Evolutionary conservation across 2,888 invertebrate genomes (phyloP), one percentile per base, ranked within the genome.

Genomic region (Choristoneura rosaceana): DNA sequence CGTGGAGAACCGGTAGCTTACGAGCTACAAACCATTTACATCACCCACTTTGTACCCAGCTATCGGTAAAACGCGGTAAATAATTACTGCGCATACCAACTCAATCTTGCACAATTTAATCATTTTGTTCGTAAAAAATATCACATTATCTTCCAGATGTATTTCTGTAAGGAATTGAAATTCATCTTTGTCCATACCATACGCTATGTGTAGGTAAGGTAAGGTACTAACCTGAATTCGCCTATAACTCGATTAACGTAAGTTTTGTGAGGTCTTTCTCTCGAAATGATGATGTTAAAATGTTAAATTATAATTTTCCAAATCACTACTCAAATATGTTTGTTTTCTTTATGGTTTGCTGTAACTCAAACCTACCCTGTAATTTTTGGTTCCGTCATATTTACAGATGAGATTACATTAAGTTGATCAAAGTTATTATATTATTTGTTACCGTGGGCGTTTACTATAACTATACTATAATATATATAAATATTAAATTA

Each of bases 1-100:
- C 25, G 17, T 25, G 12, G 14, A 71, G 62, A 71, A 71, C 71
- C 71, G 71, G 71, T 63, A 71, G 58, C 68, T 63, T 68, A 68
- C 68, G 47, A 63, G 63, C 38, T 63, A 58, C 47, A 45, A 47
- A 58, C 58, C 10, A 64, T 68, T 71, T 71, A 67, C 71, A 55
- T 71, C 62, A 68, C 50, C 34, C 67, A 47, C 59, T 55, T 43
- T 59, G 33, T 33, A 17, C 33, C 45, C 41, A 17, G 52, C 52
- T 61, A 50, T 17, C 38, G n/a, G 50, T 47, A 41, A 38, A 62
- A 45, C 58, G 63, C 33, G 7, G 45, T 17, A 43, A 43, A 66
- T 58, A 43, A 45, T 33, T 25, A 12, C 45, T 50, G n/a, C 55
- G 43, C 50, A 55, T 55, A 43, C 43, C 62, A 45, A 62, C 55